These are phyloP conservation scores for Mesorhabditis belari DNA, from an alignment of 2,888 invertebrate species.

Conservation along the genomic window DNA sequence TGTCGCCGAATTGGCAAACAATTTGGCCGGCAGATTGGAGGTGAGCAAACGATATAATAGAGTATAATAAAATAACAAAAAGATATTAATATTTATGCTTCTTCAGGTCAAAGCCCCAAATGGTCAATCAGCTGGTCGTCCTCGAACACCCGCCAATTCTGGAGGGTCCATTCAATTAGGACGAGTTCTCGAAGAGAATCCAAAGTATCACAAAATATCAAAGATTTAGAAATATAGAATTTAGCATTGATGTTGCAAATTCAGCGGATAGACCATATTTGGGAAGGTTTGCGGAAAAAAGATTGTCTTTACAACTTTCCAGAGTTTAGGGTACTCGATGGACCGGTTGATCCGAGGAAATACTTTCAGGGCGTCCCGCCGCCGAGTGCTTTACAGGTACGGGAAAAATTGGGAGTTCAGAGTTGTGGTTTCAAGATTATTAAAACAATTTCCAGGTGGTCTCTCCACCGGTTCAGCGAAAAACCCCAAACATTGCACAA, in stretches of 20 bases:
- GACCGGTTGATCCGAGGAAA: conserved; percentile 20
- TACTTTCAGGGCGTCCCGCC: conserved; percentile 23
- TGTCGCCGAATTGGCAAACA: background rate
- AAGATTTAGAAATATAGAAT: background rate
- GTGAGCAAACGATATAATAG: too few species aligned
- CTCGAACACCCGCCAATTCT: background rate
- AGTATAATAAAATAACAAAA: too few species aligned
- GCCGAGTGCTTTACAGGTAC: background rate
- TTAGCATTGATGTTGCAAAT: background rate
- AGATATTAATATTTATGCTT: background rate
- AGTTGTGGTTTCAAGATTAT: too few species aligned
- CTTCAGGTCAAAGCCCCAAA: background rate
- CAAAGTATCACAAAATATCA: background rate
- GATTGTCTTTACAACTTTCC: too few species aligned
- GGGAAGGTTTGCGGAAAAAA: too few species aligned
- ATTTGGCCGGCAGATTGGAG: background rate
- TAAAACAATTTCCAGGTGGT: background rate
- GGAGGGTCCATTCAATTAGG: background rate
- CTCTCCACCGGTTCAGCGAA: background rate
- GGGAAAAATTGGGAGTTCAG: background rate
- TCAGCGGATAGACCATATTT: background rate
- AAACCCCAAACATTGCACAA: background rate
- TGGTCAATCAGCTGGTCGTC: background rate
- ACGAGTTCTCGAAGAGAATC: background rate
- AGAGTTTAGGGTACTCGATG: conserved; percentile 19